Percentiles rank a stretch among this genome's conserved stretches.
These are phyloP conservation scores for Formica exsecta DNA, from an alignment of 1,140 invertebrate genomes.

Conservation along the genomic window DNA sequence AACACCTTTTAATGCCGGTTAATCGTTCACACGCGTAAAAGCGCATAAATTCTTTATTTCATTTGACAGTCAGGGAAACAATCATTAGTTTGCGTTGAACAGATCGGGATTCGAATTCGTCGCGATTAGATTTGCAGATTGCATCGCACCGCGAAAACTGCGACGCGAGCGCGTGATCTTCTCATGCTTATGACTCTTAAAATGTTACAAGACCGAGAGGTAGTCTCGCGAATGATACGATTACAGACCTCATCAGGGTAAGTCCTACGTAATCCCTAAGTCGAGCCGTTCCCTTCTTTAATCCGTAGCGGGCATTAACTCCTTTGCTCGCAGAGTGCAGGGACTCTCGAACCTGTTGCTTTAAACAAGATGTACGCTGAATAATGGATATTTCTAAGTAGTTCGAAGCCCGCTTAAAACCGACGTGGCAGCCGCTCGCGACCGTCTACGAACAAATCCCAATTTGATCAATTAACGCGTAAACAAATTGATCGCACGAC, in stretches of 20 bases:
- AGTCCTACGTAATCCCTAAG: conserved; percentile 79
- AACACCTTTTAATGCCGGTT: conserved; percentile 6
- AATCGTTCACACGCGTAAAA: background rate
- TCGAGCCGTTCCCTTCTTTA: conserved; percentile 79
- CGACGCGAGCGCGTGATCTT: conserved; percentile 25
- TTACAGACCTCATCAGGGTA: conserved; percentile 70
- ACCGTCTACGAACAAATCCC: conserved; percentile 66
- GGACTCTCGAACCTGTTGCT: conserved; percentile 82
- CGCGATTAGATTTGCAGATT: conserved; percentile 29
- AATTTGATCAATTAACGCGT: conserved; percentile 67
- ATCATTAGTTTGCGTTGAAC: conserved; percentile 23
- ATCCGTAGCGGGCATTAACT: conserved; percentile 82
- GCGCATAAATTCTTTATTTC: background rate
- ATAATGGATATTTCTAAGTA: conserved; percentile 83
- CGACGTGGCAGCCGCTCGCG: conserved; percentile 50
- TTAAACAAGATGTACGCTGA: conserved; percentile 83
- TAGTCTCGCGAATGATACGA: conserved; percentile 65
- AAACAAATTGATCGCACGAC: conserved; percentile 63
- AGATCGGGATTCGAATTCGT: conserved; percentile 20
- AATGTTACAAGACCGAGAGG: conserved; percentile 29
- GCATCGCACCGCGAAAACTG: conserved; percentile 3
- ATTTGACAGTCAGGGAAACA: background rate
- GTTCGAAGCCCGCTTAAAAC: conserved; percentile 77
- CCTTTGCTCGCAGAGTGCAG: conserved; percentile 73
- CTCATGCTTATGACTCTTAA: conserved; percentile 56